Evolutionary conservation across 1,140 invertebrate species (phyloP).

Genomic region (Drosophila arawakana): DNA sequence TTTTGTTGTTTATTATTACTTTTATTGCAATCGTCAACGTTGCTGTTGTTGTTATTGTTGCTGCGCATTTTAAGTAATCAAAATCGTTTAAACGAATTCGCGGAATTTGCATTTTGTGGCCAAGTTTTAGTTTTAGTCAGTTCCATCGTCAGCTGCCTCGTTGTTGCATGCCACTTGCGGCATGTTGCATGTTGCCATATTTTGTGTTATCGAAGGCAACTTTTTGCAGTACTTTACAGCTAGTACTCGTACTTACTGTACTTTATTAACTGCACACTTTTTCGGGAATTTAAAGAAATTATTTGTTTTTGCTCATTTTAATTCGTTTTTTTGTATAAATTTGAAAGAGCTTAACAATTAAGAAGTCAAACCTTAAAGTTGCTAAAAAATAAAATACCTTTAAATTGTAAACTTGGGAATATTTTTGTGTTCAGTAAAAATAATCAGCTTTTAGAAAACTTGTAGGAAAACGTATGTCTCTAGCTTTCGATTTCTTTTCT

Average conservation of each 20-base stretch:
- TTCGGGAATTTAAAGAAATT: no score
- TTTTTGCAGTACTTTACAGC: not conserved
- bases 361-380: no score
- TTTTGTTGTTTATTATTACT: conserved; percentile 42
- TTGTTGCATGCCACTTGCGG: conserved; percentile 17
- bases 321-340: no score
- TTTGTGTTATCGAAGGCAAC: not conserved
- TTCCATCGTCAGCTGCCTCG: not conserved
- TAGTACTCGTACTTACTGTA: not conserved
- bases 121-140: conserved; percentile 35
- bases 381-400: no score
- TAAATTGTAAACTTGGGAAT: no score
- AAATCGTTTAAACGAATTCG: conserved; percentile 77
- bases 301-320: no score
- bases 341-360: no score
- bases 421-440: no score
- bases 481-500: no score
- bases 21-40: conserved; percentile 25
- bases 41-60: conserved; percentile 14
- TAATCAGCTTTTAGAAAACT: no score
- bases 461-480: no score
- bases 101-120: conserved; percentile 64
- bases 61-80: conserved; percentile 68
- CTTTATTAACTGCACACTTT: not conserved
- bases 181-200: conserved; percentile 22